Evolutionary conservation across 2,797 vertebrate species (phyloP), one percentile per base, ranked within the genome.

Genomic region (Gambusia yucatana): DNA sequence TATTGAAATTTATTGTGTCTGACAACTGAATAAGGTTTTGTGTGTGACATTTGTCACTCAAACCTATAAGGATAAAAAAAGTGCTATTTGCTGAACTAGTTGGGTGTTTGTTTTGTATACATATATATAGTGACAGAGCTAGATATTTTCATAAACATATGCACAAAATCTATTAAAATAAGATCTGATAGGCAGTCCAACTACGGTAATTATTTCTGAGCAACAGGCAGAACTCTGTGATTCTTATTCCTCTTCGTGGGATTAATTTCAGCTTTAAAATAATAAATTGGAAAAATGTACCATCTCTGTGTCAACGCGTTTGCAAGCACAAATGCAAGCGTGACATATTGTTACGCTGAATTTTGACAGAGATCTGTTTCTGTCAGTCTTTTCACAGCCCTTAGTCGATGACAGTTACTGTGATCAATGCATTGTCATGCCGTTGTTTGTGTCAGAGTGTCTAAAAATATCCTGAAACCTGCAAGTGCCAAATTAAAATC

Each of bases 121-220:
- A 82, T 89, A 80, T 77, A 70, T 11, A 39, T 48, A 90, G 76
- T 92, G 89, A 91, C 89, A 87, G 59, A 89, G 82, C 72, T 86
- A 93, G 89, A 91, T 88, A 89, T 92, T 93, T 94, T 94, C 89
- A 95, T 94, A 94, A 95, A 94, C 91, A 95, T 92, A 94, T 94
- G 91, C 92, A 92, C 91, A 93, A 94, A 95, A 95, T 88, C 94
- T 94, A 95, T 95, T 96, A 95, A 96, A 95, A 94, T n/a, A 44
- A 14, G 67, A 70, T 70, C 41, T 70, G 90, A 84, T 90, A 92
- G 93, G 79, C 80, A 85, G 88, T 92, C 92, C 81, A 91, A 93
- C 92, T 94, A n/a, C n/a, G n/a, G n/a, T n/a, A 96, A 96, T 96
- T 95, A 95, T 94, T 94, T 92, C 92, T 88, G 90, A 94, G 93